These are phyloP conservation scores for Diplodus puntazzo DNA, from an alignment of 2,797 vertebrate genomes.

Conservation along the genomic window DNA sequence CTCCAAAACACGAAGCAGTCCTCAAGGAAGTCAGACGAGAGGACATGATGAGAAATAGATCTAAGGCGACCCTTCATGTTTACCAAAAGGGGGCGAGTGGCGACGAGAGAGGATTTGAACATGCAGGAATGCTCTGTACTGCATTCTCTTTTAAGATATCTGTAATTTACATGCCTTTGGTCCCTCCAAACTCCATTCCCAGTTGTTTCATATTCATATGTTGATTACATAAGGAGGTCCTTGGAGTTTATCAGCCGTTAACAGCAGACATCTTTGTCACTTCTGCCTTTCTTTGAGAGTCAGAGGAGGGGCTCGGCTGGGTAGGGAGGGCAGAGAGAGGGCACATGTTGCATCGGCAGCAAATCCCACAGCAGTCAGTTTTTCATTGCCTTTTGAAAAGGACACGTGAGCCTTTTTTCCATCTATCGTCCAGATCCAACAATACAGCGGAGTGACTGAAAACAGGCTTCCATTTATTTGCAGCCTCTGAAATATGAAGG, in stretches of 20 bases:
- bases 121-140: constrained; percentile 14
- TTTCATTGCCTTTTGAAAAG: neutral
- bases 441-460: neutral
- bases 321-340: neutral
- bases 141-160: constrained; percentile 38
- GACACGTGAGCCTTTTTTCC: neutral
- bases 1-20: constrained; percentile 63
- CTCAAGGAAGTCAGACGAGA: constrained; percentile 56
- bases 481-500: neutral
- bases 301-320: neutral
- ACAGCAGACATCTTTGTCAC: constrained; percentile 9
- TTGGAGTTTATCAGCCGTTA: constrained; percentile 13
- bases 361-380: constrained; percentile 19
- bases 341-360: neutral
- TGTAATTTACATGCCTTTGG: constrained; percentile 42
- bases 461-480: neutral
- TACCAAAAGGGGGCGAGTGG: constrained; percentile 47
- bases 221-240: constrained; percentile 28
- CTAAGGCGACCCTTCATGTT: constrained; percentile 62
- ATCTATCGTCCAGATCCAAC: neutral
- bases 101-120: constrained; percentile 23
- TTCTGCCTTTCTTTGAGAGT: constrained; percentile 19
- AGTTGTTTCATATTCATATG: constrained; percentile 48
- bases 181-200: constrained; percentile 17
- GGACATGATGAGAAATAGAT: constrained; percentile 64